phyloP scores from a whole-genome alignment of 64 coral and sea anemone genomes.

The Pocillopora damicornis region DNA sequence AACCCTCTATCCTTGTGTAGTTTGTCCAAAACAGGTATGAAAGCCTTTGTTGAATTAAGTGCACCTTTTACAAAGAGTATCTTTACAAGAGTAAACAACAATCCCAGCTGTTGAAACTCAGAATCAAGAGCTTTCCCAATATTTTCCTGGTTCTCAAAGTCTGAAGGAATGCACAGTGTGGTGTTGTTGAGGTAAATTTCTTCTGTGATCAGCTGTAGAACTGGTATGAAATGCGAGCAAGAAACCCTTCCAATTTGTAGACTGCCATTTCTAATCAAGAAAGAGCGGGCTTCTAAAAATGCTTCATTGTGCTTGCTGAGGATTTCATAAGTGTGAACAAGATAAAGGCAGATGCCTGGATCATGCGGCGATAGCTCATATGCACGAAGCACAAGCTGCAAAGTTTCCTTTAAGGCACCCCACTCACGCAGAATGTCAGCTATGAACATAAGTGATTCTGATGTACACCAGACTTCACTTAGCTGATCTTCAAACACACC shows the following conservation, averaged over 20 bases:
- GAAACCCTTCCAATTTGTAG: constrained; percentile 21
- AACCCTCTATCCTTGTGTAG: constrained; percentile 38
- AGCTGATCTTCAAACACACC: constrained; percentile 38
- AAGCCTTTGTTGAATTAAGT: constrained; percentile 28
- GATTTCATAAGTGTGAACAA: constrained; percentile 54
- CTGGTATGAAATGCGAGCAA: constrained; percentile 23
- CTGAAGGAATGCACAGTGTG: constrained; percentile 20
- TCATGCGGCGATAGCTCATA: constrained; percentile 17
- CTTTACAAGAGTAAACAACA: constrained; percentile 57
- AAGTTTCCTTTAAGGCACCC: constrained; percentile 11
- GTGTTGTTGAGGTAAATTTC: constrained; percentile 29
- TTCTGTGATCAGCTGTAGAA: constrained; percentile 19
- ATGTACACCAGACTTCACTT: constrained; percentile 28
- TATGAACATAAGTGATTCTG: constrained; percentile 43
- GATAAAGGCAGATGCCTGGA: constrained; percentile 53
- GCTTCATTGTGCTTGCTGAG: constrained; percentile 47
- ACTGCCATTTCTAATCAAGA: not conserved
- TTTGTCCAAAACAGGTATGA: constrained; percentile 41
- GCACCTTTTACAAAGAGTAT: constrained; percentile 60
- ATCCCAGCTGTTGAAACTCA: constrained; percentile 45
- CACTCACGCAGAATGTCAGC: constrained; percentile 45
- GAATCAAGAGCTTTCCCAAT: constrained; percentile 23
- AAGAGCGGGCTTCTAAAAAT: constrained; percentile 20
- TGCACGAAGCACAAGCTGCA: constrained; percentile 17
- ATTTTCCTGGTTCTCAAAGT: not conserved